A percentile compares a stretch with the other conserved stretches of the same genome.
phyloP scores from a whole-genome alignment of 2,113 vertebrate genomes.

The Thymallus thymallus region DNA sequence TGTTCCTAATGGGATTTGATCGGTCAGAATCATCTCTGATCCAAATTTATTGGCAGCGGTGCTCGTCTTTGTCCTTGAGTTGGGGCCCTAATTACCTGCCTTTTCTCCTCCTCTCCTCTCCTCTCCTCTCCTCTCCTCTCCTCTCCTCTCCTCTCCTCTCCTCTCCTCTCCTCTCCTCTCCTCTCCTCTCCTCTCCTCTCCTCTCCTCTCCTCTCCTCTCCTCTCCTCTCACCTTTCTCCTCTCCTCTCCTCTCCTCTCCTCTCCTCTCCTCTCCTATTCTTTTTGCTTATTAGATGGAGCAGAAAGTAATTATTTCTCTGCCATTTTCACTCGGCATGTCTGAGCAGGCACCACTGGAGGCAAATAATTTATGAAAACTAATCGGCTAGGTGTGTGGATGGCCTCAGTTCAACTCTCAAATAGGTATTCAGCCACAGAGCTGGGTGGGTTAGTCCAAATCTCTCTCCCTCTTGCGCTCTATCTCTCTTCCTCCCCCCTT shows the following conservation, averaged over 20 bases:
- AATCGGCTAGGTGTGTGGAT: constrained; percentile 32
- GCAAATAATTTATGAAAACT: constrained; percentile 48
- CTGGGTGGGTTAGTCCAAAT: too few relatives aligned
- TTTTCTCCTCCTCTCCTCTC: too few relatives aligned
- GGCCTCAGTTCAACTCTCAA: constrained; percentile 31
- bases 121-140: too few relatives aligned
- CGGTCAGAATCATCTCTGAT: constrained; percentile 41
- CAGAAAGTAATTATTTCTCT: constrained; percentile 60
- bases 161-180: too few relatives aligned
- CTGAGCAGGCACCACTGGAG: constrained; percentile 39
- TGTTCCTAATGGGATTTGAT: constrained; percentile 58
- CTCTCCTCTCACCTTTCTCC: too few relatives aligned
- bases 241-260: neutral
- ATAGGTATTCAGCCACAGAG: neutral
- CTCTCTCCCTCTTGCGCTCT: constrained; percentile 9
- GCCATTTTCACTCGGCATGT: constrained; percentile 53
- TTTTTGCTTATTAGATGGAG: constrained; percentile 55
- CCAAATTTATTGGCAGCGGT: constrained; percentile 41
- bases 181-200: too few relatives aligned
- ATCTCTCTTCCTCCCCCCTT: constrained; percentile 5
- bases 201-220: too few relatives aligned
- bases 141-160: too few relatives aligned
- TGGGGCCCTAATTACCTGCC: constrained; percentile 41
- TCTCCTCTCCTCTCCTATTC: neutral
- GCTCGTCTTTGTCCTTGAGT: constrained; percentile 53